phyloP scores from a whole-genome alignment of 2,888 invertebrate species.

The Crossocerus cetratus region DNA sequence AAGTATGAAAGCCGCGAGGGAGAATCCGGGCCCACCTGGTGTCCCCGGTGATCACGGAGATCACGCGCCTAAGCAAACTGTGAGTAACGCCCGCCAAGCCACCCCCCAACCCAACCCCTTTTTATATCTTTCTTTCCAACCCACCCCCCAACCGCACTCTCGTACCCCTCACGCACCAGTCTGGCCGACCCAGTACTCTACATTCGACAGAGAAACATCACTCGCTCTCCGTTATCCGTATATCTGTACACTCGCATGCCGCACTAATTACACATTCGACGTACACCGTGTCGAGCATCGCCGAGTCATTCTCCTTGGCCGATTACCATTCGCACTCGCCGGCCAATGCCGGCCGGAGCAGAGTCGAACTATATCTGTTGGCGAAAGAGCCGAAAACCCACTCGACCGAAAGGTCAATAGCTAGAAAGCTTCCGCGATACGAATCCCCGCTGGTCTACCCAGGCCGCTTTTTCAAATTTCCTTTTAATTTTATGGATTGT shows the following conservation, averaged over 20 bases:
- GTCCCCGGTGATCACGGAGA: conserved; percentile 83
- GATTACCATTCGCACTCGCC: too few relatives aligned
- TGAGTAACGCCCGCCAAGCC: conserved; percentile 78
- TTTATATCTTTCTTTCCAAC: conserved; percentile 24
- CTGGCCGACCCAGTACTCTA: too few relatives aligned
- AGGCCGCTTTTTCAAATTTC: conserved; percentile 64
- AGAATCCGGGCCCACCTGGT: conserved; percentile 80
- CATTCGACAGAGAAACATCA: too few relatives aligned
- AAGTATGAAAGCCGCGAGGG: conserved; percentile 92
- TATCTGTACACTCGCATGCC: too few relatives aligned
- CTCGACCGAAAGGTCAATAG: conserved; percentile 58
- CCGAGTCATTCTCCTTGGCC: too few relatives aligned
- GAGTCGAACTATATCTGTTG: too few relatives aligned
- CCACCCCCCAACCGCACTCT: conserved; percentile 1
- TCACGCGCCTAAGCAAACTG: conserved; percentile 87
- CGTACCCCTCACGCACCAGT: conserved; percentile 6
- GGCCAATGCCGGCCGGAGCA: too few relatives aligned
- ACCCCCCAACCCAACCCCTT: conserved; percentile 38
- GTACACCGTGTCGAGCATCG: too few relatives aligned
- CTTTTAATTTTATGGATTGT: conserved; percentile 71
- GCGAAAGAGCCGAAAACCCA: neutral
- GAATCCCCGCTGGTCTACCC: conserved; percentile 58
- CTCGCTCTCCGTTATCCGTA: too few relatives aligned
- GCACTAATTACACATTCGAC: too few relatives aligned
- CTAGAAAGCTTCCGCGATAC: conserved; percentile 66